Conservation (phyloP, 2,888 invertebrate species). For the Drosophila flavopinicola region DNA sequence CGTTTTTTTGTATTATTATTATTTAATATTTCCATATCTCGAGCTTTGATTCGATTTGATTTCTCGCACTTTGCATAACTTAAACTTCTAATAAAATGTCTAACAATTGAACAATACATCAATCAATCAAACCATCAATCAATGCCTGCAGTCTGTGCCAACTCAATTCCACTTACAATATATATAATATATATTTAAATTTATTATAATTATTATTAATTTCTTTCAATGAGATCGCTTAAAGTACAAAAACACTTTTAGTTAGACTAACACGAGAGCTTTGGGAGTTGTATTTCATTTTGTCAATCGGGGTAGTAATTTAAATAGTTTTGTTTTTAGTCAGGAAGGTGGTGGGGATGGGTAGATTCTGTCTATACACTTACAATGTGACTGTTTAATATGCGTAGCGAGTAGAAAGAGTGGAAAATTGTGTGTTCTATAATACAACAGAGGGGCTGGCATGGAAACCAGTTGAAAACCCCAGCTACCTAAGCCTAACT, state of each 20-base stretch:
- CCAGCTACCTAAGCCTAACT: constrained; percentile 65
- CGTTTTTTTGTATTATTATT: constrained; percentile 29
- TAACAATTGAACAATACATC: constrained; percentile 67
- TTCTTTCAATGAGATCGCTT: constrained; percentile 70
- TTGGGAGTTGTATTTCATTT: constrained; percentile 15
- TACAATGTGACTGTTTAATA: constrained; percentile 51
- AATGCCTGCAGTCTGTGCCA: constrained; percentile 73
- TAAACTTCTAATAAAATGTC: constrained; percentile 57
- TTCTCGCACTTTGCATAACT: constrained; percentile 38
- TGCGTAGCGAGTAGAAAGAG: constrained; percentile 79
- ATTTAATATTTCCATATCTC: constrained; percentile 20
- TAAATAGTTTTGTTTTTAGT: constrained; percentile 7
- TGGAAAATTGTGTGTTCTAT: constrained; percentile 77
- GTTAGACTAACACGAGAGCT: constrained; percentile 78
- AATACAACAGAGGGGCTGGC: constrained; percentile 75
- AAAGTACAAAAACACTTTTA: constrained; percentile 77
- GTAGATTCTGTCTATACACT: constrained; percentile 68
- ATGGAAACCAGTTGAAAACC: constrained; percentile 38
- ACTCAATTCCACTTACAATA: constrained; percentile 69
- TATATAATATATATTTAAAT: constrained; percentile 50
- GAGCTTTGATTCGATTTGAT: constrained; percentile 46
- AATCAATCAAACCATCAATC: constrained; percentile 45
- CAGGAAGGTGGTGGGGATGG: not conserved
- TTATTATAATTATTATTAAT: constrained; percentile 45
- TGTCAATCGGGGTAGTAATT: constrained; percentile 21